Base-by-base conservation (phyloP, 1,140 invertebrate genomes). In the Drosophila neocordata region DNA sequence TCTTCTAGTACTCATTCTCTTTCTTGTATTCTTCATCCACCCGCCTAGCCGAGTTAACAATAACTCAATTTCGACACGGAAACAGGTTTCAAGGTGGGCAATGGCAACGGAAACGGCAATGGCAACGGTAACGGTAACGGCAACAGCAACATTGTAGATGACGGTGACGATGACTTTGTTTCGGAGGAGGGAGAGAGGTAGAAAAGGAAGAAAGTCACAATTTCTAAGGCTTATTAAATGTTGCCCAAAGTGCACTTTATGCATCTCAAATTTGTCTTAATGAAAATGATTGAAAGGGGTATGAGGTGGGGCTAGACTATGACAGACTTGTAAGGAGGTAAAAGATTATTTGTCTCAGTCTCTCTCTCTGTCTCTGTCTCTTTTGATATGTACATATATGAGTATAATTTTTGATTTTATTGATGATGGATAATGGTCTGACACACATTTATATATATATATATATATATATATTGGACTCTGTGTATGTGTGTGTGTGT, bases 21-120 rank as follows among this genome's bases (percentile, higher is more conserved):
- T 20, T 8, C n/a, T 53, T 13, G 38, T 61, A 56, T 4, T 13
- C 44, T 48, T 48, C 56, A 62, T 59, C 34, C 73, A 62, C 62
- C 48, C 35, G 51, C 35, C 65, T 35, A 35, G 60, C 59, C 80
- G 51, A 71, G 77, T 70, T 20, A 74, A 78, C 81, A 74, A 81
- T 85, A 85, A 85, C 81, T 85, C 77, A 81, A 85, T 85, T 85
- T 85, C 70, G 69, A 85, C 82, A 85, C 82, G 82, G 82, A 85
- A 80, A 77, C 81, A 85, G 79, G 77, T 81, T 71, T 41, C 73
- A 57, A 66, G 58, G 69, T 75, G 75, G 27, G 51, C 55, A 18
- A 20, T 35, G 55, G 63, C 62, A 73, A 69, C 69, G 12, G 37
- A 12, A 38, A 38, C 11, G 12, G 37, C 37, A 38, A 37, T 2